Conservation (phyloP, 2,113 vertebrate species). For the Eira barbara region DNA sequence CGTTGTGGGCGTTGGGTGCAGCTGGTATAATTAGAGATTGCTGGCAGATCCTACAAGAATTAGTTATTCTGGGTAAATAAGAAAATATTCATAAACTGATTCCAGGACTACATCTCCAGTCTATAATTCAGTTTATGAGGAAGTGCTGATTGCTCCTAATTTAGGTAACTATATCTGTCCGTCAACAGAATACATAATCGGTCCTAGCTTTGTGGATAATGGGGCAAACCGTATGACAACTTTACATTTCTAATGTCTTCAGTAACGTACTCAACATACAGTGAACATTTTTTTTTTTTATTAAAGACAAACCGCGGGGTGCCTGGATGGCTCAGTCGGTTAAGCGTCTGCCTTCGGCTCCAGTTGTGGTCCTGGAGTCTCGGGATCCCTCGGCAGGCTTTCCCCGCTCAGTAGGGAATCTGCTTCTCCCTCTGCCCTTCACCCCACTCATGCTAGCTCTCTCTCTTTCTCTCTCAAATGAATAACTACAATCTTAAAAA, state of each 20-base stretch:
- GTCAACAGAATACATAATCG: neutral
- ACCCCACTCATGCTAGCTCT: neutral
- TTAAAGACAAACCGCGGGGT: neutral
- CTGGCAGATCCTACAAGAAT: neutral
- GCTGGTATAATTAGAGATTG: neutral
- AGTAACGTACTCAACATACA: neutral
- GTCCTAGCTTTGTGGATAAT: neutral
- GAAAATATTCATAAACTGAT: neutral
- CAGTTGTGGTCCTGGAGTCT: neutral
- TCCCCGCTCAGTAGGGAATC: no score
- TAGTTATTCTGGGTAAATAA: neutral
- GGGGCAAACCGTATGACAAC: neutral
- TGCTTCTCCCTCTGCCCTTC: neutral
- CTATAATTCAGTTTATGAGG: neutral
- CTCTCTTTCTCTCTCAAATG: neutral
- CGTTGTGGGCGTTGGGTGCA: neutral
- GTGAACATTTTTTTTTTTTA: neutral
- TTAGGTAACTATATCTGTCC: neutral
- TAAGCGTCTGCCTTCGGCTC: no score
- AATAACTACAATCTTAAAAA: neutral
- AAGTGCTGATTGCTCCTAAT: neutral
- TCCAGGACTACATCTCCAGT: neutral
- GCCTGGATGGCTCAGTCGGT: neutral
- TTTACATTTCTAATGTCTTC: neutral
- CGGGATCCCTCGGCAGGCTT: accelerated